Evolutionary conservation across 2,113 vertebrate genomes (phyloP).

Genomic region (Mormyrus lacerda): DNA sequence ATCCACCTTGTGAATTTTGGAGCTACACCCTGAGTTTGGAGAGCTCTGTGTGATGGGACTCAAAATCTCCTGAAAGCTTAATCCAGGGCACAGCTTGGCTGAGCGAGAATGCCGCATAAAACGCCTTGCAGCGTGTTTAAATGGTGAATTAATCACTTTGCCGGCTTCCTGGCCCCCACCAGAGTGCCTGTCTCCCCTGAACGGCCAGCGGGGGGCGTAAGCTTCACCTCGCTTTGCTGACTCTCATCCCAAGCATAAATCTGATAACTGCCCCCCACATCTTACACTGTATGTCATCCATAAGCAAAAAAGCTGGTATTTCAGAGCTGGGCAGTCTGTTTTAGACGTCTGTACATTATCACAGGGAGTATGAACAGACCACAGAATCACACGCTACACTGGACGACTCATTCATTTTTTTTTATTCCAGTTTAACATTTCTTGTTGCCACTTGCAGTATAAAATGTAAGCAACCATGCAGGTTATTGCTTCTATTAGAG

Average conservation of each 20-base stretch:
- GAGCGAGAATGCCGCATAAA: not conserved
- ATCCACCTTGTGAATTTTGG: not conserved
- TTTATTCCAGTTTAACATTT: not conserved
- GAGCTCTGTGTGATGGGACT: not conserved
- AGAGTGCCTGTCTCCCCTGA: not conserved
- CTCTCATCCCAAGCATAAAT: not conserved
- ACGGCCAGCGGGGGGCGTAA: not conserved
- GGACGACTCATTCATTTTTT: not conserved
- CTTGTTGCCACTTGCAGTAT: not conserved
- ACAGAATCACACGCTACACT: not conserved
- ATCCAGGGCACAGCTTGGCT: not conserved
- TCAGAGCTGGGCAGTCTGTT: not conserved
- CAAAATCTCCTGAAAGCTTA: not conserved
- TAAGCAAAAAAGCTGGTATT: not conserved
- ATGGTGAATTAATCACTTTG: not conserved
- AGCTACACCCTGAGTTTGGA: not conserved
- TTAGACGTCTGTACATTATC: not conserved
- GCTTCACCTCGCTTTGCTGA: not conserved
- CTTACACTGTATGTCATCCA: not conserved
- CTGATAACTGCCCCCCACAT: not conserved
- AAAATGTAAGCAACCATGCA: not conserved
- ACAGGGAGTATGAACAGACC: not conserved
- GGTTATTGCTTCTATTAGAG: not conserved
- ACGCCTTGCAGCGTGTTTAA: not conserved
- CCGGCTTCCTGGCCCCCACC: not conserved